Evolutionary conservation across 2,113 vertebrate genomes (phyloP), one percentile per base, ranked within the genome.

Genomic region (Megaceryle torquata): DNA sequence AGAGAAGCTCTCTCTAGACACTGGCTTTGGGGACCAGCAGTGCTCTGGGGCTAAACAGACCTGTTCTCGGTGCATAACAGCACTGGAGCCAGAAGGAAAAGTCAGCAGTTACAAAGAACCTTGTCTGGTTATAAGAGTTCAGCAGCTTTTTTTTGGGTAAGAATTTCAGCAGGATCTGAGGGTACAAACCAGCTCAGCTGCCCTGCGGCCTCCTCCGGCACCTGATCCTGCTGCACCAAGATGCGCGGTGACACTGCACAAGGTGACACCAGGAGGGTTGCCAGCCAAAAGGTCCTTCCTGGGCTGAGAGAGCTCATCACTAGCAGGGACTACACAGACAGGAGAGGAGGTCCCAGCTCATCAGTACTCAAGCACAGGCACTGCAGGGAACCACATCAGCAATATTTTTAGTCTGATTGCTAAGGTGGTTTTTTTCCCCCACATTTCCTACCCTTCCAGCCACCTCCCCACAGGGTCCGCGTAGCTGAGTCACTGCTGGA

Each of bases 401-500:
- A 97, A 79, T 97, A 98, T 98, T 98, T 98, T 98, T 97, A 98
- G 97, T 89, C 82, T 9, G 64, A 95, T 81, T 97, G 97, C 95
- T 95, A 14, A 89, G 61, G 11, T 11, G 14, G 28, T 65, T 46
- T 70, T 48, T 69, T 69, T 35, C 50, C 10, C 21, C 93, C 95
- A 97, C 82, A 96, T 96, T 98, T 96, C 93, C 78, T 28, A 95
- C 86, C 93, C 92, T 97, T 89, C 95, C 83, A 93, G 96, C 93
- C 97, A 97, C 92, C 96, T 97, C 97, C 94, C 96, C 7, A 17
- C 88, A 53, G 81, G 93, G 90, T 91, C 95, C 9, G 46, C 59
- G 10, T 67, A 96, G 98, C 98, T 98, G 98, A 98, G 98, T 98
- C 98, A 98, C 82, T 95, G 92, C 93, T 95, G 44, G 89, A 97